Base-by-base conservation (phyloP, 2,888 invertebrate genomes). In the Stenoptilia bipunctidactyla region DNA sequence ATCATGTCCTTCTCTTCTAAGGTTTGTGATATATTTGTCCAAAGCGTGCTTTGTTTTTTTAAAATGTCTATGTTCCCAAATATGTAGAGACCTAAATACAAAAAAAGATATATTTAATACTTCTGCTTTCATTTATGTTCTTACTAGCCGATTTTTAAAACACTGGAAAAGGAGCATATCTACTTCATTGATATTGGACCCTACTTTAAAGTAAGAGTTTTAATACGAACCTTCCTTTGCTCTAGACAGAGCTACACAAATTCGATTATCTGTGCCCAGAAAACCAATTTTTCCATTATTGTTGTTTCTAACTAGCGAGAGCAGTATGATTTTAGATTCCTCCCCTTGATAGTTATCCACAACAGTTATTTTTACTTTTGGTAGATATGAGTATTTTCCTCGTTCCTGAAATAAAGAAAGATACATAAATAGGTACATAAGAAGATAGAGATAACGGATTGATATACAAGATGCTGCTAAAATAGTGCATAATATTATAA, bases 341-440 rank as follows among this genome's bases (percentile, higher is more conserved):
- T 92, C 90, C 0, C 93, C 93, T 76, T 93, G 94, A 56, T 88
- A 94, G 59, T 92, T 92, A 59, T 94, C 93, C 2, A 93, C 88
- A 0, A 89, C 88, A 0, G 88, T 86, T 2, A 92, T 87, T 48
- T 86, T 80, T 1, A 92, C 86, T n/a, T 85, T 72, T 15, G 66
- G 45, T 15, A 88, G 60, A 15, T 73, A 56, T 1, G 52, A 36
- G 49, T 73, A 72, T 0, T 52, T 51, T 1, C 38, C 35, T 1
- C 69, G 60, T 61, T 73, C 55, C 80, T 80, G 52, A n/a, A 59
- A 66, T 15, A 39, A 3, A 30, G 8, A 8, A 5, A 20, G 4
- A 20, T 5, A 20, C 3, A 20, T 20, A 20, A 20, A 20, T 20
- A 20, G 3, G 3, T 20, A 20, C 3, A 20, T 20, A 20, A 20